Base-by-base conservation (phyloP, 64 coral and sea anemone genomes). In the Orbicella faveolata region DNA sequence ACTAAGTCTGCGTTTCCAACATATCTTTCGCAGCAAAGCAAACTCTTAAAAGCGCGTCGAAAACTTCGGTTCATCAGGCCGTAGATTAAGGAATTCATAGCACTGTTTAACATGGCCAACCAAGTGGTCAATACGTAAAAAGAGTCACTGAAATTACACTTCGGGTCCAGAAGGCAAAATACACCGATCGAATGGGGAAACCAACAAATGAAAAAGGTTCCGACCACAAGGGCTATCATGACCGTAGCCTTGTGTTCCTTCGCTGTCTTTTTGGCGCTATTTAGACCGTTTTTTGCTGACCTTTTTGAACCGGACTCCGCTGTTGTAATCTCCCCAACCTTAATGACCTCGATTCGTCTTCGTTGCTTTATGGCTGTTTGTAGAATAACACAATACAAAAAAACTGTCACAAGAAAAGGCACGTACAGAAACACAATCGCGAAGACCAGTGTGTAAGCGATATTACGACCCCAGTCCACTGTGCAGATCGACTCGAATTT, bases 61-160 rank as follows among this genome's bases (percentile, higher is more conserved):
- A 98, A 93, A 70, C 73, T 80, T 20, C 76, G 61, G 48, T 93
- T 98, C 90, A 95, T 90, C 53, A 95, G 68, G 16, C 93, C 93
- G 37, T 95, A 95, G 6, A 98, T 89, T 6, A 61, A 59, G 0
- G 96, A 90, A 48, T 98, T 98, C 23, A 90, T 79, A 0, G 87
- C 96, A 35, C 93, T 93, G 39, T 95, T 95, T 25, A 95, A 79
- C 90, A 93, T 98, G 0, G 96, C 79, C 19, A 98, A 33, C 96
- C 96, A 98, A 13, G 93, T 94, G 2, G 93, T 98, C 21, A 67
- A 61, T 2, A 95, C 88, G 23, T 75, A 98, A 89, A 95, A 93
- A 8, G 75, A 65, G 6, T 79, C 63, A 30, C 16, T 11, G 88
- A 90, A 98, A 0, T 39, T 41, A 19, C 96, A 95, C 0, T 9